Evolutionary conservation across 64 coral and sea anemone species (phyloP).

Genomic region (Trachythela sp.): DNA sequence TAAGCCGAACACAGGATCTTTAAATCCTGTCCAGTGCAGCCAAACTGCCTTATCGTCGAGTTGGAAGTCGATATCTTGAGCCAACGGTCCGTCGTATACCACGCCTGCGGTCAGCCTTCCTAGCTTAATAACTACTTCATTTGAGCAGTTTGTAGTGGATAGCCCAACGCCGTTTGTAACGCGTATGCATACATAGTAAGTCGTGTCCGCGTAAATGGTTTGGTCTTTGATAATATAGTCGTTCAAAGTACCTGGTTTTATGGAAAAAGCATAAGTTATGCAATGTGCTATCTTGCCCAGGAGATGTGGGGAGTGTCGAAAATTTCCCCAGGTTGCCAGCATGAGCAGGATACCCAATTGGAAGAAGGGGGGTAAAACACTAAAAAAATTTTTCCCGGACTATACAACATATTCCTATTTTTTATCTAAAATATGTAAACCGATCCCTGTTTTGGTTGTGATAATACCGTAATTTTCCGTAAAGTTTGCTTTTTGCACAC

Average conservation of each 20-base stretch:
- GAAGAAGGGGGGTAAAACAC: too few relatives aligned
- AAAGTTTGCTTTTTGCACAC: too few relatives aligned
- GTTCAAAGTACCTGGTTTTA: conserved; percentile 48
- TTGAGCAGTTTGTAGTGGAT: conserved; percentile 68
- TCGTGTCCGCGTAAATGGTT: conserved; percentile 63
- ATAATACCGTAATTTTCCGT: too few relatives aligned
- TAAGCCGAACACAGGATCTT: conserved; percentile 87
- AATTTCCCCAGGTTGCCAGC: too few relatives aligned
- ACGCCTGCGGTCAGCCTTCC: conserved; percentile 77
- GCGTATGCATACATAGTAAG: conserved; percentile 82
- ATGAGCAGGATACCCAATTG: too few relatives aligned
- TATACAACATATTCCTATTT: too few relatives aligned
- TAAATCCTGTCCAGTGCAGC: conserved; percentile 88
- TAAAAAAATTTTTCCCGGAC: too few relatives aligned
- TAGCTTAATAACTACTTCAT: conserved; percentile 57
- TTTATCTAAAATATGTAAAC: too few relatives aligned
- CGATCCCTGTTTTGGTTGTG: too few relatives aligned
- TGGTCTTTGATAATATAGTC: conserved; percentile 70
- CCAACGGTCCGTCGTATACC: conserved; percentile 53
- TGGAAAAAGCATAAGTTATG: conserved; percentile 39
- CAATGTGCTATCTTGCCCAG: too few relatives aligned
- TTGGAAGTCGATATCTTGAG: conserved; percentile 64
- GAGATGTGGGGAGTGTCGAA: too few relatives aligned
- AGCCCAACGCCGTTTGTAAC: conserved; percentile 84
- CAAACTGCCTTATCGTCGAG: conserved; percentile 50